A percentile compares a stretch with the other conserved stretches of the same genome.
Conservation (phyloP, 2,888 invertebrate species). For the Catocala sponsa region DNA sequence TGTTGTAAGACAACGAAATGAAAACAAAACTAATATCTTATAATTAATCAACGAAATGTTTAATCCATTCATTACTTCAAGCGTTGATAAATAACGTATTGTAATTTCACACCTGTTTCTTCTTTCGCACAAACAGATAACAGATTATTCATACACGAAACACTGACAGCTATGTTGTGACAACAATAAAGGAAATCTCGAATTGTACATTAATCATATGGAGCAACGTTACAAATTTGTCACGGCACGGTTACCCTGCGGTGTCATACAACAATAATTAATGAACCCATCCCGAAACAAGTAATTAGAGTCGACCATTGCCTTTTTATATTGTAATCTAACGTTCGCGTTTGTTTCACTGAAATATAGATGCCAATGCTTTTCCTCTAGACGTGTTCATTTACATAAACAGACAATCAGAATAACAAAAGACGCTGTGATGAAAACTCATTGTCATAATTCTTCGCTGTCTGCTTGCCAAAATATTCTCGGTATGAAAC, state of each 20-base stretch:
- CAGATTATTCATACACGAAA: slow-evolving; percentile 45
- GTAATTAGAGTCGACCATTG: slow-evolving; percentile 58
- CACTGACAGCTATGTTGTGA: slow-evolving; percentile 50
- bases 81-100: slow-evolving; percentile 1
- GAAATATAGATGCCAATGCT: slow-evolving; percentile 43
- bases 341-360: slow-evolving; percentile 18
- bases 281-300: slow-evolving; percentile 64
- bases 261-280: slow-evolving; percentile 67
- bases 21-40: no score
- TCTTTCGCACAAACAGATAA: slow-evolving; percentile 31
- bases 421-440: slow-evolving; percentile 65
- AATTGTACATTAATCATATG: slow-evolving; percentile 70
- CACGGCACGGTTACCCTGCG: slow-evolving; percentile 58
- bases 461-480: slow-evolving; percentile 53
- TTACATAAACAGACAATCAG: slow-evolving; percentile 67
- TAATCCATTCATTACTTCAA: neutral
- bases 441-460: slow-evolving; percentile 61
- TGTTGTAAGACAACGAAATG: no score
- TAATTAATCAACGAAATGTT: neutral
- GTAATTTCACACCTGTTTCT: slow-evolving; percentile 9
- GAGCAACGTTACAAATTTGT: slow-evolving; percentile 71
- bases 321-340: slow-evolving; percentile 35
- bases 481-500: slow-evolving; percentile 47
- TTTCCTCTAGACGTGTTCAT: slow-evolving; percentile 51
- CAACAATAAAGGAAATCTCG: slow-evolving; percentile 70